Base-by-base conservation (phyloP, 30 jellyfish, hydroid and myxozoan species). In the Chrysaora quinquecirrha region DNA sequence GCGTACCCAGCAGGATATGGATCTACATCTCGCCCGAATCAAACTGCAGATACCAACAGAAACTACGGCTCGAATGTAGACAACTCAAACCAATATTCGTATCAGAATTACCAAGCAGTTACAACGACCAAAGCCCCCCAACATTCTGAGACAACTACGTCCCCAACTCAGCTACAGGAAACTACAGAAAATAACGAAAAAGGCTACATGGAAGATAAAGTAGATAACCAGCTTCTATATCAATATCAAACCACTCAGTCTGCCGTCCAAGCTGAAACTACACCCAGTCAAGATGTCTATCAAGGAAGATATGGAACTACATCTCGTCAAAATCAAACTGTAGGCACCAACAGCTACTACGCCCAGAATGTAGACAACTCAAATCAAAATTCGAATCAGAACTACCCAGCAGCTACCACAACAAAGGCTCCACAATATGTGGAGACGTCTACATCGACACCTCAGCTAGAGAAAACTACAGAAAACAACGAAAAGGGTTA, bases 181-280 rank as follows among this genome's bases (percentile, higher is more conserved):
- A 54, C 43, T 49, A 82, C 61, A 50, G 68, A 70, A 29, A 58
- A 63, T 60, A 48, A 82, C 20, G 80, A 62, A 25, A 52, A 1
- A 3, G 60, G 60, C 31, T 69, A 82, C 73, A 82, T 82, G 92
- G 86, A 82, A 33, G 92, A 75, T 29, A 82, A 82, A 33, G 92
- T 61, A 27, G 38, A 60, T 14, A 72, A 56, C 2, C 33, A 33
- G 29, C 52, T 82, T 0, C 79, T 82, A 7, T 70, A 82, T 28
- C 85, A 31, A 34, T 52, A 52, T 25, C 9, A 52, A 52, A 52
- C 68, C 6, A 52, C 12, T 10, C 24, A 52, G 19, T 52, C 68
- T 12, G 68, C 12, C 6, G 27, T 4, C 9, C 12, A 52, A 3
- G 29, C 7, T 9, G 12, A 9, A 3, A 43, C 58, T 43, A 43